Conservation (phyloP, 2,113 vertebrate species). For the Procavia capensis region DNA sequence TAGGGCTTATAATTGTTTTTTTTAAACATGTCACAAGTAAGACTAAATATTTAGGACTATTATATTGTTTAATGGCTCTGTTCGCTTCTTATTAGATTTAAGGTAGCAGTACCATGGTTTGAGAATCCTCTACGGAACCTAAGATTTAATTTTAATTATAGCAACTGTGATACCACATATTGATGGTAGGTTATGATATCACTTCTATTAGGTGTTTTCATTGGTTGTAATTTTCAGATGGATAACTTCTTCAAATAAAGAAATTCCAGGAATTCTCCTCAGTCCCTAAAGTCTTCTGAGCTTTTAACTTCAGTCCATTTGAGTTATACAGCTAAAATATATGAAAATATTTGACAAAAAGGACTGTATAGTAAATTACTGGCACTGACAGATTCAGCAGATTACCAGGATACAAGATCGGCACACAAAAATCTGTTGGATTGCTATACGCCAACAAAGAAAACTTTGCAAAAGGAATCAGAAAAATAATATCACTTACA, state of each 20-base stretch:
- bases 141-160: conserved; percentile 15
- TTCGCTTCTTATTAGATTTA: conserved; percentile 16
- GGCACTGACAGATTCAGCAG: background rate
- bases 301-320: background rate
- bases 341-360: conserved; percentile 23
- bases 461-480: too few species aligned
- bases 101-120: background rate
- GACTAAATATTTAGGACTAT: conserved; percentile 21
- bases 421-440: too few species aligned
- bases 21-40: background rate
- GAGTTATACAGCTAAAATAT: background rate
- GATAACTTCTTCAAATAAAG: conserved; percentile 16
- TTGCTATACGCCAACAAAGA: too few species aligned
- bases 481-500: too few species aligned
- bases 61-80: conserved; percentile 7
- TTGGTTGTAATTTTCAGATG: background rate
- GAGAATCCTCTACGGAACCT: background rate
- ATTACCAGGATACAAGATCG: too few species aligned
- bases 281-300: background rate
- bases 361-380: background rate
- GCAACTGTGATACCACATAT: background rate
- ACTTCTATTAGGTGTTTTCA: conserved; percentile 28
- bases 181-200: background rate
- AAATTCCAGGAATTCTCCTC: conserved; percentile 21
- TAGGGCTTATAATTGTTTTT: background rate